Evolutionary conservation across 2,888 invertebrate genomes (phyloP), one percentile per base, ranked within the genome.

Genomic region (Dioctria linearis): DNA sequence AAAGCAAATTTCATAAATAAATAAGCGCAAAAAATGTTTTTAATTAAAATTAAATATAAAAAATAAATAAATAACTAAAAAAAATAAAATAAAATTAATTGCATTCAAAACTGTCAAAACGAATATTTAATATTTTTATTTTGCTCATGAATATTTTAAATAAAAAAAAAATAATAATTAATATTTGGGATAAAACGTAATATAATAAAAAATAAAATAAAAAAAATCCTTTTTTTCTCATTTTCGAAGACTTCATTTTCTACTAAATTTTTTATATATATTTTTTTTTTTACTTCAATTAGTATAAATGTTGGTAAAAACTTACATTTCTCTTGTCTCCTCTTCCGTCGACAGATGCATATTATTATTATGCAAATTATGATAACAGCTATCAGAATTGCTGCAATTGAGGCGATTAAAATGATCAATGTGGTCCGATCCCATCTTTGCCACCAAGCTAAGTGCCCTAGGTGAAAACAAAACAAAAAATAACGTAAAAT

Each of bases 301-400:
- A 37, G 9, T 9, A 39, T 63, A 39, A n/a, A 40, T 42, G 46
- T 11, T n/a, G 9, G 39, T 51, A 9, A 67, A 4, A 86, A 88
- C 89, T 89, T 85, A 89, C 90, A 89, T 89, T 89, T 89, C 85
- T 89, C 88, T 83, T 89, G 88, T 84, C 95, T 91, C 90, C 95
- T 94, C 85, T 95, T 87, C 80, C 89, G 92, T 84, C 96, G 91
- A 88, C 96, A 97, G 85, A 96, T 93, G 87, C 96, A 93, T 87
- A 95, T 93, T 87, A 96, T 95, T 87, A 95, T 93, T 88, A 95
- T 93, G 90, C 96, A 95, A 81, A 96, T 91, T 85, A 94, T 93
- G 84, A 96, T 92, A 82, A 96, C 94, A 67, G 94, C 92, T 84
- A 91, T 89, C 83, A 95, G 90, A 83, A 94, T 91, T 59, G 92